A percentile compares a stretch with the other conserved stretches of the same genome.
These are phyloP conservation scores for Graphium colonna DNA, from an alignment of 2,888 invertebrate species.

Conservation along the genomic window DNA sequence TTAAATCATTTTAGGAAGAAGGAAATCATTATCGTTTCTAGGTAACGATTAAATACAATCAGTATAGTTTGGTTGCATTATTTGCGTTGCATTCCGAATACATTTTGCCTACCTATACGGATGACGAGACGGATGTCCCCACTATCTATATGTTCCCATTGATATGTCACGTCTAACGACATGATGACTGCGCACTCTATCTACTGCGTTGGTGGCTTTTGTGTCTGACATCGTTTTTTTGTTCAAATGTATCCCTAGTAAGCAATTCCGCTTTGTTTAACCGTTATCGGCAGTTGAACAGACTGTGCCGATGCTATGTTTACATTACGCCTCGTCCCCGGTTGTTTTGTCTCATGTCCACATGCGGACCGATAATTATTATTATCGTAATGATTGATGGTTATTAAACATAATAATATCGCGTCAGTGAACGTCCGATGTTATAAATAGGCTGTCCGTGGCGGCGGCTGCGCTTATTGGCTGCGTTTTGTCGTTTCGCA, in stretches of 20 bases:
- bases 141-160: constrained; percentile 53
- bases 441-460: constrained; percentile 28
- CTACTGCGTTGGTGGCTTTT: constrained; percentile 37
- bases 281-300: background rate
- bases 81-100: constrained; percentile 22
- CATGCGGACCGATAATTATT: constrained; percentile 34
- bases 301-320: constrained; percentile 10
- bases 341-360: constrained; percentile 46
- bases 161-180: constrained; percentile 61
- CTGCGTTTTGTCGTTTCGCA: background rate
- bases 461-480: constrained; percentile 13
- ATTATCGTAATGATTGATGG: constrained; percentile 40
- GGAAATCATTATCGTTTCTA: constrained; percentile 9
- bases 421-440: constrained; percentile 35
- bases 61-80: constrained; percentile 14
- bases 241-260: background rate
- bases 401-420: constrained; percentile 15
- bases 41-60: constrained; percentile 16
- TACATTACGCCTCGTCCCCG: constrained; percentile 36
- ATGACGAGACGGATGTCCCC: constrained; percentile 46
- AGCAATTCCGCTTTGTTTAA: background rate
- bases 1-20: constrained; percentile 1
- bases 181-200: constrained; percentile 48
- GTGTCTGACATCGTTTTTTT: constrained; percentile 16
- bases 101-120: constrained; percentile 27